Conservation (phyloP, 1,140 invertebrate species). For the Neoseiulus cucumeris region DNA sequence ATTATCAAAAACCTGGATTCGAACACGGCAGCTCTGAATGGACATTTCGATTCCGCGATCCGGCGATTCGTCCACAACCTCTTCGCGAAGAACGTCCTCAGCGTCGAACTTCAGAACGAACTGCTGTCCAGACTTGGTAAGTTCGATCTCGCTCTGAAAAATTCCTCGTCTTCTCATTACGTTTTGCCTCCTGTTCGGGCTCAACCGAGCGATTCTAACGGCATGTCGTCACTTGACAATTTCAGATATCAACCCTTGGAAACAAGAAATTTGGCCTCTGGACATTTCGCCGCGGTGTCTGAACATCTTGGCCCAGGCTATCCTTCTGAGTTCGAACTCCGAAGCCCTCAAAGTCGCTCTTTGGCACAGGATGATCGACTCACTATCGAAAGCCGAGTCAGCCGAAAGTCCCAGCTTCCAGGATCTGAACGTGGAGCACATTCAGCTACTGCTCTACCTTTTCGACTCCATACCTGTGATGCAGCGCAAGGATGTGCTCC, state of each 20-base stretch:
- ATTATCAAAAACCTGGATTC: constrained; percentile 12
- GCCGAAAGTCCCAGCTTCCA: neutral
- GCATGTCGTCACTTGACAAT: too few relatives aligned
- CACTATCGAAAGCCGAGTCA: neutral
- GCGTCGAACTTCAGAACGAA: constrained; percentile 34
- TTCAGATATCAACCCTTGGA: constrained; percentile 50
- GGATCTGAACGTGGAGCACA: constrained; percentile 89
- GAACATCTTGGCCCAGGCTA: constrained; percentile 50
- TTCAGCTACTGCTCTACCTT: constrained; percentile 71
- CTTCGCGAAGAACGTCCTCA: constrained; percentile 44
- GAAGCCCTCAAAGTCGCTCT: neutral
- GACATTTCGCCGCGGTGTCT: constrained; percentile 66
- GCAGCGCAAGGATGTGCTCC: constrained; percentile 84
- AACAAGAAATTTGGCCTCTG: constrained; percentile 45
- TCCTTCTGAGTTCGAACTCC: neutral
- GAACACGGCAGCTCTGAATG: constrained; percentile 21
- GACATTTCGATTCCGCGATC: constrained; percentile 16
- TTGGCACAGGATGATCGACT: neutral
- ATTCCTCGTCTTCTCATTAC: neutral
- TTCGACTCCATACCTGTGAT: constrained; percentile 84
- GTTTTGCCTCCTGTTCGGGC: neutral
- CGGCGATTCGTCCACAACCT: constrained; percentile 65
- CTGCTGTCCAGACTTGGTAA: neutral
- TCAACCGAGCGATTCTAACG: too few relatives aligned
- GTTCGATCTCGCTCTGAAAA: too few relatives aligned